Conservation (phyloP, 2,113 vertebrate species). For the Cavia porcellus region DNA sequence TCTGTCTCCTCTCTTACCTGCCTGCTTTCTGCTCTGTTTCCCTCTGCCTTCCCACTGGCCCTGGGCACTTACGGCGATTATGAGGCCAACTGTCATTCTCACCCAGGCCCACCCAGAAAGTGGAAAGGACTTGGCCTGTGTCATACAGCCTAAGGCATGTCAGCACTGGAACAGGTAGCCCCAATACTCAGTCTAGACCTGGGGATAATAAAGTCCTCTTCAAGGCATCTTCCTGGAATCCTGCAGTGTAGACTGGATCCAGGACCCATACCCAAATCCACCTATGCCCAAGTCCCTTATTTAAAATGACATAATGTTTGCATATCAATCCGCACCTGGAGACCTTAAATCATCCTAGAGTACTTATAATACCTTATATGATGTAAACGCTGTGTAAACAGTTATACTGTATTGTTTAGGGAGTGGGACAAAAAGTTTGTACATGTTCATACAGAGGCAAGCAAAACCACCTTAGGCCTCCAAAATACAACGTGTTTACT, state of each 20-base stretch:
- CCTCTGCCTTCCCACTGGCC: background rate
- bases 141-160: constrained; percentile 19
- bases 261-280: background rate
- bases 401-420: background rate
- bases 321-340: background rate
- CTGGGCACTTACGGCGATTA: background rate
- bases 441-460: background rate
- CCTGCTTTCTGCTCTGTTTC: background rate
- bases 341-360: background rate
- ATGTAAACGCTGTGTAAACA: background rate
- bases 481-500: background rate
- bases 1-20: background rate
- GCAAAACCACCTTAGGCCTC: background rate
- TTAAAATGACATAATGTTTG: background rate
- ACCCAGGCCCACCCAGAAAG: background rate
- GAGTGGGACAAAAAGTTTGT: background rate
- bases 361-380: background rate
- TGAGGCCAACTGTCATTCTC: background rate
- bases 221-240: background rate
- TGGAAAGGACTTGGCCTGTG: background rate
- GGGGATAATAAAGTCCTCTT: background rate
- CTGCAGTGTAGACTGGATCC: background rate
- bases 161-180: background rate
- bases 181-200: background rate
- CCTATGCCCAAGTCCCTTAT: background rate